These are phyloP conservation scores for Lophotriccus pileatus DNA, from an alignment of 2,797 vertebrate species.

Conservation along the genomic window DNA sequence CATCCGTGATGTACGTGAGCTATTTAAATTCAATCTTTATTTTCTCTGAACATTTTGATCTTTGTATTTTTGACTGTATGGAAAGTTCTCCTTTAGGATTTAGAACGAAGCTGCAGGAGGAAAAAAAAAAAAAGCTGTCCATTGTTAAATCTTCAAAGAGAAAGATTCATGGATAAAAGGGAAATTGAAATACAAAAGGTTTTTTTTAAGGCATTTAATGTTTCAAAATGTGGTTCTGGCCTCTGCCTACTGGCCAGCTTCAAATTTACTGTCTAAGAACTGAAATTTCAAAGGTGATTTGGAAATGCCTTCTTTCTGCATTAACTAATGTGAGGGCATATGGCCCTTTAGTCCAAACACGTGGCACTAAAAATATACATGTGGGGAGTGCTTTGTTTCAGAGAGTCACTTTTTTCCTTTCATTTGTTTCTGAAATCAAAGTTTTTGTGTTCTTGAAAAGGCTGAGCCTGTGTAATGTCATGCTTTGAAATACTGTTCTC, in stretches of 20 bases:
- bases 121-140: background rate
- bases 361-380: conserved; percentile 31
- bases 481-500: conserved; percentile 59
- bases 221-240: conserved; percentile 20
- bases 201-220: conserved; percentile 25
- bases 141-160: conserved; percentile 51
- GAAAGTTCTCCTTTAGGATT: background rate
- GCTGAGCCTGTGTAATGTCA: background rate
- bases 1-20: background rate
- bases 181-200: conserved; percentile 8
- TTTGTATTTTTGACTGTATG: background rate
- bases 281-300: conserved; percentile 15
- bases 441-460: conserved; percentile 53
- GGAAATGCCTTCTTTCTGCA: background rate
- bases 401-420: background rate
- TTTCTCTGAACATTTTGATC: background rate
- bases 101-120: background rate
- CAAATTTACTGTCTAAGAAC: background rate
- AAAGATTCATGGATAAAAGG: conserved; percentile 47
- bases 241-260: background rate
- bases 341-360: background rate
- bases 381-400: conserved; percentile 9
- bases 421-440: conserved; percentile 63
- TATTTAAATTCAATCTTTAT: background rate
- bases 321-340: background rate